These are phyloP conservation scores for Novumbra hubbsi DNA, from an alignment of 2,797 vertebrate species.

Conservation along the genomic window DNA sequence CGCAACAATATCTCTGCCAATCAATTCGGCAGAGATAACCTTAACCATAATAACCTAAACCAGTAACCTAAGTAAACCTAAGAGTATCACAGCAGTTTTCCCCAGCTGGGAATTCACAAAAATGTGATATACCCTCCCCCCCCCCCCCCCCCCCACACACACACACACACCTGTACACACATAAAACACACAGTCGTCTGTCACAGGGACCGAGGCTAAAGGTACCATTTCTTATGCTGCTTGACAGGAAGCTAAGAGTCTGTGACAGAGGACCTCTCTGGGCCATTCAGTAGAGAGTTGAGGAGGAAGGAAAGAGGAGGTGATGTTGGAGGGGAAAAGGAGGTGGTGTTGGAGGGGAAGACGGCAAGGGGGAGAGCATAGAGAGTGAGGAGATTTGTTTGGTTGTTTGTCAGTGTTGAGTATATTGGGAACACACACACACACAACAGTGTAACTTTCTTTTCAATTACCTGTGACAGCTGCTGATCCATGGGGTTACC, in stretches of 20 bases:
- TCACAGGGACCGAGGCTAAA: slow-evolving; percentile 67
- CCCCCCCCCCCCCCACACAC: slow-evolving; percentile 53
- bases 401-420: not conserved
- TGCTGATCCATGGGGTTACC: slow-evolving; percentile 69
- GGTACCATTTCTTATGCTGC: slow-evolving; percentile 66
- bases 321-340: too few relatives aligned
- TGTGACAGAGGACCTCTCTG: slow-evolving; percentile 47
- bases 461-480: slow-evolving; percentile 77
- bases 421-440: not conserved
- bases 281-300: not conserved
- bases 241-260: slow-evolving; percentile 62
- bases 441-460: slow-evolving; percentile 67
- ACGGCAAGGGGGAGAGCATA: slow-evolving; percentile 5
- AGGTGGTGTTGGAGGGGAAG: not conserved
- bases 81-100: too few relatives aligned
- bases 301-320: slow-evolving; percentile 36
- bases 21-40: too few relatives aligned
- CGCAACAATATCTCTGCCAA: too few relatives aligned
- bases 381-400: slow-evolving; percentile 57
- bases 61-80: too few relatives aligned
- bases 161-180: slow-evolving; percentile 54
- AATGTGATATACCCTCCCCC: too few relatives aligned
- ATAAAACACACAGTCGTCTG: slow-evolving; percentile 42
- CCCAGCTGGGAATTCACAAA: too few relatives aligned
- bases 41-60: too few relatives aligned